phyloP scores from a whole-genome alignment of 2,113 vertebrate species.

The Megaleporinus macrocephalus region DNA sequence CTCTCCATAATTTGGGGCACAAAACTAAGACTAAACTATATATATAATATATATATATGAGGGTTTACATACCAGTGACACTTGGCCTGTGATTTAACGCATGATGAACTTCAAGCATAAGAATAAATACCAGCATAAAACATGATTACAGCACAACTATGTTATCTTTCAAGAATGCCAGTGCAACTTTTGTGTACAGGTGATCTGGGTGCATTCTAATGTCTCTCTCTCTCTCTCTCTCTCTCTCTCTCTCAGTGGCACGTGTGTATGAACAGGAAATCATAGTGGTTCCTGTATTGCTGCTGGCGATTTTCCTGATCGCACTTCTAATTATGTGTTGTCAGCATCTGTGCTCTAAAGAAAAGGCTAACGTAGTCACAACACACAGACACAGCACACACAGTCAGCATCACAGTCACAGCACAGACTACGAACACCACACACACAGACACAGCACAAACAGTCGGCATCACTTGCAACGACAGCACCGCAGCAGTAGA shows the following conservation, averaged over 20 bases:
- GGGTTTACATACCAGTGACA: neutral
- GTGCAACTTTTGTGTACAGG: too few species aligned
- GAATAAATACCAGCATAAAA: neutral
- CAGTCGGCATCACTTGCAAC: neutral
- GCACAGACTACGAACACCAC: constrained; percentile 18
- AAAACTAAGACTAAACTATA: too few species aligned
- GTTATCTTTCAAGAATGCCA: neutral
- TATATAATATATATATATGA: too few species aligned
- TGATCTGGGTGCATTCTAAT: neutral
- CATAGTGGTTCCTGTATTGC: constrained; percentile 73
- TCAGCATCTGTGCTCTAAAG: constrained; percentile 41
- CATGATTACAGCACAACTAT: neutral
- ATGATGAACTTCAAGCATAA: neutral
- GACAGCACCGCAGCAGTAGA: constrained; percentile 35
- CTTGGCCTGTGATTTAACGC: neutral
- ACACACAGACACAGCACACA: neutral
- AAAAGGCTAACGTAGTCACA: neutral
- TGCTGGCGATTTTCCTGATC: constrained; percentile 57
- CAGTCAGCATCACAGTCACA: neutral
- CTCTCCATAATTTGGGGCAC: too few species aligned
- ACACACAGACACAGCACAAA: neutral
- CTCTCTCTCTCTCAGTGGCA: constrained; percentile 51
- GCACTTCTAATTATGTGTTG: constrained; percentile 48
- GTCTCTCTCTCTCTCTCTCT: neutral
- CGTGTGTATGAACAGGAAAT: constrained; percentile 62